A percentile compares a stretch with the other conserved stretches of the same genome.
phyloP scores from a whole-genome alignment of 2,888 invertebrate genomes.

The Ochropleura plecta region DNA sequence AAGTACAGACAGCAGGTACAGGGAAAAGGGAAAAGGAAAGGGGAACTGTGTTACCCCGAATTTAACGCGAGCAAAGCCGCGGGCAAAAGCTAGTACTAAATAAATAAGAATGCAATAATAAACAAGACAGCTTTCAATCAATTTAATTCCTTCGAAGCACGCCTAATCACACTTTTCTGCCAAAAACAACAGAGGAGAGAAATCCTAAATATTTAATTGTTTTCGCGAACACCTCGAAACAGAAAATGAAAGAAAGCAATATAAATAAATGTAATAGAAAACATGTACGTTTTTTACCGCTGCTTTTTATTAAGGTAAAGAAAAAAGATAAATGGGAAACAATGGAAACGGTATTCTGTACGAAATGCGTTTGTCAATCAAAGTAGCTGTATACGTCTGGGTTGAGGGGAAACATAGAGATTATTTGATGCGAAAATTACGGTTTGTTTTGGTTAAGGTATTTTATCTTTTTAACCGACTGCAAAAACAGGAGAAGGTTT shows the following conservation, averaged over 20 bases:
- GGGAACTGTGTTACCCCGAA: too few species aligned
- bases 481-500: too few species aligned
- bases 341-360: conserved; percentile 54
- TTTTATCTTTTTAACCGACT: neutral
- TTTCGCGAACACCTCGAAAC: conserved; percentile 12
- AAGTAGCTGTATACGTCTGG: conserved; percentile 41
- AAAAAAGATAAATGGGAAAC: conserved; percentile 63
- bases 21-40: too few species aligned
- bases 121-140: neutral
- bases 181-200: neutral
- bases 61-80: too few species aligned
- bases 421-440: neutral
- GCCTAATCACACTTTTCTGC: neutral
- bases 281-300: conserved; percentile 60
- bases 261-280: conserved; percentile 56
- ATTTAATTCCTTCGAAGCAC: neutral
- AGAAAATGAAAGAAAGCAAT: conserved; percentile 40
- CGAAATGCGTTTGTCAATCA: conserved; percentile 67
- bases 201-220: conserved; percentile 43
- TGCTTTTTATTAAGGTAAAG: conserved; percentile 65
- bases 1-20: too few species aligned
- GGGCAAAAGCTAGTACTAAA: too few species aligned
- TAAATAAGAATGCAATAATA: neutral
- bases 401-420: conserved; percentile 31
- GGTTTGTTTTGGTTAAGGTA: conserved; percentile 24